Percentiles rank a stretch among this genome's conserved stretches.
These are phyloP conservation scores for Canis aureus DNA, from an alignment of 2,113 vertebrate genomes.

Conservation along the genomic window DNA sequence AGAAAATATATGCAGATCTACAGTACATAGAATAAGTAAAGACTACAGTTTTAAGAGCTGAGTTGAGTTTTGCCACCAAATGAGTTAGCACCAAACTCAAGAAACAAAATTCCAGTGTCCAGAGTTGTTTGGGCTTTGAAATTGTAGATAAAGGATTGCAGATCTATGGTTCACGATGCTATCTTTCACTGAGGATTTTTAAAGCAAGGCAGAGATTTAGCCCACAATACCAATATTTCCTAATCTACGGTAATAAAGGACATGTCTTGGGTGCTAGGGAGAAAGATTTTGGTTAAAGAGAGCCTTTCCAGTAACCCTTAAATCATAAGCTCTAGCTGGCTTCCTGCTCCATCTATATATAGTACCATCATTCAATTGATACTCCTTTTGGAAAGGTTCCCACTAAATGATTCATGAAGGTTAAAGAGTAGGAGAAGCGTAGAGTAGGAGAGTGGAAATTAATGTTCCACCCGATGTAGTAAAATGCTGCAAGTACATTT, in stretches of 20 bases:
- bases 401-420: neutral
- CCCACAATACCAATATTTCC: neutral
- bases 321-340: neutral
- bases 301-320: neutral
- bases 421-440: neutral
- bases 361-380: neutral
- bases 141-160: neutral
- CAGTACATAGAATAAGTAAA: neutral
- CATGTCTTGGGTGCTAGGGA: neutral
- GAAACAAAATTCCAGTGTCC: neutral
- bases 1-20: neutral
- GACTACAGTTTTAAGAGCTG: neutral
- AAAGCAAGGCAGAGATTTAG: neutral
- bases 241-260: neutral
- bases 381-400: neutral
- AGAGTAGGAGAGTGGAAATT: no score
- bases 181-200: neutral
- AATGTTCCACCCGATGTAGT: neutral
- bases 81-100: neutral
- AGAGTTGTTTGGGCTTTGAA: neutral
- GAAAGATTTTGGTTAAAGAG: neutral
- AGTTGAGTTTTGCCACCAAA: neutral
- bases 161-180: neutral
- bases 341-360: neutral
- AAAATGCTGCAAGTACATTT: neutral